Evolutionary conservation across 2,113 vertebrate genomes (phyloP).

Genomic region (Epinephelus cyanopodus): DNA sequence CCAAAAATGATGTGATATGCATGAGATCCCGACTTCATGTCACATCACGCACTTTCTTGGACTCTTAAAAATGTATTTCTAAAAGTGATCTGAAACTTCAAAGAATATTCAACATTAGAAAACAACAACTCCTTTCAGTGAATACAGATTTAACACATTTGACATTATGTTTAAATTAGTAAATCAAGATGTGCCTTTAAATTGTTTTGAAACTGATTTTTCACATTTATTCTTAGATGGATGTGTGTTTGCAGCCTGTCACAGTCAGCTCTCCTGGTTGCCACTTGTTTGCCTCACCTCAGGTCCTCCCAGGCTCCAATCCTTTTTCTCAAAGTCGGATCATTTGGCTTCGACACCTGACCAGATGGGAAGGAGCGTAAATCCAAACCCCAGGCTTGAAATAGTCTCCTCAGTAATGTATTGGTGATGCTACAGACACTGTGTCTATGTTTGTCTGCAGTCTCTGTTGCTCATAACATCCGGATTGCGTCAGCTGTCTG

Average conservation of each 20-base stretch:
- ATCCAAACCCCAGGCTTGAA: conserved; percentile 27
- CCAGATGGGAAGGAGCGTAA: background rate
- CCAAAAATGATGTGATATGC: no score
- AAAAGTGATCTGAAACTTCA: no score
- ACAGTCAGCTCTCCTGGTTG: background rate
- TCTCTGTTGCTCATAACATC: conserved; percentile 37
- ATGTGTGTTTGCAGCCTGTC: background rate
- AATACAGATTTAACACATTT: no score
- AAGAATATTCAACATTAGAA: no score
- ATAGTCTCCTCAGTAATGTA: conserved; percentile 20
- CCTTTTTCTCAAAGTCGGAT: background rate
- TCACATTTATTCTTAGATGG: no score
- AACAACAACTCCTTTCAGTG: no score
- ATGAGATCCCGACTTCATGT: no score
- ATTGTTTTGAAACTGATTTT: background rate
- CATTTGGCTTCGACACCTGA: conserved; percentile 9
- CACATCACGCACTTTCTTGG: no score
- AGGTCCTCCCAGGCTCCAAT: background rate
- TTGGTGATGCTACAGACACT: conserved; percentile 19
- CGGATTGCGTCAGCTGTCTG: conserved; percentile 61
- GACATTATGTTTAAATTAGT: background rate
- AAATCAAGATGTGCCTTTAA: background rate
- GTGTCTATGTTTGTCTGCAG: conserved; percentile 35
- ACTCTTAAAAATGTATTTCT: no score
- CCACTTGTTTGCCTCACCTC: background rate